phyloP scores from a whole-genome alignment of 2,888 invertebrate species.

The Lysandra bellargus region DNA sequence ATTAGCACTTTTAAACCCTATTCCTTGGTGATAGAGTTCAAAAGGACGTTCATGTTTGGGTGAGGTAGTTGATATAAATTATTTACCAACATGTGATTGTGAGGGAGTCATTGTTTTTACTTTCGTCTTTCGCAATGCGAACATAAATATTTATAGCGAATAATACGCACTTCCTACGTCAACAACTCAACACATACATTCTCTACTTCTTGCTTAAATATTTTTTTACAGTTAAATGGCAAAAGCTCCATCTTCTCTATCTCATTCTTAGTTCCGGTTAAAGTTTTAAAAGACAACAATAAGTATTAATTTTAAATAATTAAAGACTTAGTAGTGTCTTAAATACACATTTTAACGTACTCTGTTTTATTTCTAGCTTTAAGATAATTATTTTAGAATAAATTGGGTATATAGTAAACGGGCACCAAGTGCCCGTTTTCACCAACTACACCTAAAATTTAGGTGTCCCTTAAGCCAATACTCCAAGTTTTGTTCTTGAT shows the following conservation, averaged over 20 bases:
- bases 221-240: not conserved
- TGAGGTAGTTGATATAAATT: not conserved
- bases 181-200: not conserved
- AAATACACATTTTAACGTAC: too few species aligned
- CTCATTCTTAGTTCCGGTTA: too few species aligned
- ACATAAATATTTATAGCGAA: constrained; percentile 21
- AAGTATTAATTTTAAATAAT: too few species aligned
- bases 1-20: not conserved
- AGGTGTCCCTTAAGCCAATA: too few species aligned
- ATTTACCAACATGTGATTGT: constrained; percentile 28
- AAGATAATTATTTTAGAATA: too few species aligned
- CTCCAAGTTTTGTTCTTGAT: too few species aligned
- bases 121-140: constrained; percentile 16
- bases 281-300: too few species aligned
- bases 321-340: too few species aligned
- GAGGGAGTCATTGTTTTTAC: constrained; percentile 26
- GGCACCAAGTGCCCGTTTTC: too few species aligned
- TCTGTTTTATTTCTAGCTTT: too few species aligned
- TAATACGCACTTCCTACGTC: constrained; percentile 18
- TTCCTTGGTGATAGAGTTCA: not conserved
- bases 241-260: not conserved
- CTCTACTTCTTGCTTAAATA: not conserved
- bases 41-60: not conserved
- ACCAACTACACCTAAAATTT: too few species aligned
- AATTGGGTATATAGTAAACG: too few species aligned